Conservation (phyloP, 2,797 vertebrate species). For the Sarcoramphus papa region DNA sequence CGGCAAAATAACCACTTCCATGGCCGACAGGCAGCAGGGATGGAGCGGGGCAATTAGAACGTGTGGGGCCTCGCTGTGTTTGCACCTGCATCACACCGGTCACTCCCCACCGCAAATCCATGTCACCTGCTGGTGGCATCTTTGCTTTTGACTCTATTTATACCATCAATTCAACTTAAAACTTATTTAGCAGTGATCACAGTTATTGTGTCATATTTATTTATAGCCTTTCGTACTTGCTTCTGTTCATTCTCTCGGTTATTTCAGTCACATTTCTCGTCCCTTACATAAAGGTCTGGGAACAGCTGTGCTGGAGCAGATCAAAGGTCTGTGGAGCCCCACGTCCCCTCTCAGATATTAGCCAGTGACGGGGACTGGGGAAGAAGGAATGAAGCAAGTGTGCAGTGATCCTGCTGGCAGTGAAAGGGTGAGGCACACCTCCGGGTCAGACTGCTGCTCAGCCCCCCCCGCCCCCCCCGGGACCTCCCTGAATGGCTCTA, state of each 20-base stretch:
- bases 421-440: conserved; percentile 38
- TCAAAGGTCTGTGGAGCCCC: not conserved
- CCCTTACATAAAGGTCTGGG: conserved; percentile 28
- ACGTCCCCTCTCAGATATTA: not conserved
- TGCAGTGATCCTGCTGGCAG: not conserved
- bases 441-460: not conserved
- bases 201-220: conserved; percentile 12
- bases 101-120: not conserved
- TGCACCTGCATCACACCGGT: not conserved
- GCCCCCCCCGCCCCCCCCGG: not conserved
- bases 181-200: not conserved
- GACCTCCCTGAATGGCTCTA: conserved; percentile 25
- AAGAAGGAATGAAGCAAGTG: not conserved
- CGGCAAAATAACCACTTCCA: not conserved
- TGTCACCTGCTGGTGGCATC: not conserved
- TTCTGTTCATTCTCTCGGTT: not conserved
- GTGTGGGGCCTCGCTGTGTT: accelerated
- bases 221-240: conserved; percentile 1
- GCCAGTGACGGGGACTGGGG: not conserved
- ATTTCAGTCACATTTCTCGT: conserved; percentile 24
- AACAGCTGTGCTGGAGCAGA: conserved; percentile 28
- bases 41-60: not conserved
- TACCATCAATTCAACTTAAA: not conserved
- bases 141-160: not conserved
- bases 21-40: not conserved